Base-by-base conservation (phyloP, 2,888 invertebrate genomes). In the Stictocephala bisonia region DNA sequence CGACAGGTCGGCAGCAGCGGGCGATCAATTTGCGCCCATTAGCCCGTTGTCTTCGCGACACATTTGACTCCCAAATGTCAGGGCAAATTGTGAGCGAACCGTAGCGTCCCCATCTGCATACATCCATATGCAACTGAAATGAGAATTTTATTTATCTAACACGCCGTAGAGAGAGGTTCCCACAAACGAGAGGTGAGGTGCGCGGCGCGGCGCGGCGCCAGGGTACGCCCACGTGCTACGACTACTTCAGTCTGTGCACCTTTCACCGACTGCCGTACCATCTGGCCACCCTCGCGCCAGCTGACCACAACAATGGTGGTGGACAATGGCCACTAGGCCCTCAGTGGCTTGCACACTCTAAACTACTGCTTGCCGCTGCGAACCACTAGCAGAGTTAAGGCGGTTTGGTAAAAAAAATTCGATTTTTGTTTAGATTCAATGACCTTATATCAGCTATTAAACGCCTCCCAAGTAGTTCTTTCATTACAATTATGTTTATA, bases 71-170 rank as follows among this genome's bases (percentile, higher is more conserved):
- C 56, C 56, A 56, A 56, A 60, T 60, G 40, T 60, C 60, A 31
- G 35, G 60, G 60, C 60, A 22, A 60, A 60, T 60, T 40, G 60
- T 40, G 40, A 60, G 40, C 35, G 60, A 29, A 53, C 53, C 53
- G 31, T 40, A 60, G 56, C 26, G 7, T 44, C 44, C 66, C 48
- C 50, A 67, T 67, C 67, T 67, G 22, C 67, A 67, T 67, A 67
- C 67, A 67, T 67, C 67, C 67, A 48, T 67, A 67, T 67, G 67
- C 67, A 67, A 18, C 50, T 29, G 31, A 18, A 18, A 67, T 67
- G 67, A 67, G 67, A 44, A 15, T 67, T 67, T 67, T 48, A 67
- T 67, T 67, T 67, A 67, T 50, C 67, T 15, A 67, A 35, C 60
- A 26, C 53, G 26, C 26, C 18, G 50, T 50, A 50, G 18, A 50